phyloP scores from a whole-genome alignment of 2,888 invertebrate species.

The Hirtodrosophila duncani region DNA sequence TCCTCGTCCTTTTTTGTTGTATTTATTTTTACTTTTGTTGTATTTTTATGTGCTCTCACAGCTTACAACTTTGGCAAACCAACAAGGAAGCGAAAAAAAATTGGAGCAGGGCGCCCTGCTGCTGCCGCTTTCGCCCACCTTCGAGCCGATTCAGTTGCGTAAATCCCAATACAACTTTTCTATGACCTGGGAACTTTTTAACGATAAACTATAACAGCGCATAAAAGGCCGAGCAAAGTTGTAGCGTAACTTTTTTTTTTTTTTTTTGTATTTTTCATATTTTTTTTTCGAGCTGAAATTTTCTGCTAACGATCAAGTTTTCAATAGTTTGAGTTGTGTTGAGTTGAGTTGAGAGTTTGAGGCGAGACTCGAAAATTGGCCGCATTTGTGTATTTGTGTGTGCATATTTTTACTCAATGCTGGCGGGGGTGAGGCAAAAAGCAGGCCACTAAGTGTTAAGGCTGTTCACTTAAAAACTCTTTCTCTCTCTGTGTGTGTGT shows the following conservation, averaged over 20 bases:
- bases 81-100: no score
- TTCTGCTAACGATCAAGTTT: slow-evolving; percentile 65
- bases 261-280: background rate
- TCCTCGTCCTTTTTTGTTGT: background rate
- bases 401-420: slow-evolving; percentile 6
- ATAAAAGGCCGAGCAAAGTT: slow-evolving; percentile 63
- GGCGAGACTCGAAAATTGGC: slow-evolving; percentile 52
- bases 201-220: slow-evolving; percentile 67
- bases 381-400: slow-evolving; percentile 44
- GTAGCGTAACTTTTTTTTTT: slow-evolving; percentile 43
- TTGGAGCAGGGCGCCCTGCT: no score
- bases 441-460: slow-evolving; percentile 45
- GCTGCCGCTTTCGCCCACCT: no score
- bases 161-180: slow-evolving; percentile 20
- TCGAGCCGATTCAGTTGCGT: slow-evolving; percentile 15
- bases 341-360: slow-evolving; percentile 24
- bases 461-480: slow-evolving; percentile 41
- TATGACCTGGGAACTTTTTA: slow-evolving; percentile 45
- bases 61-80: slow-evolving; percentile 3
- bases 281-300: slow-evolving; percentile 45
- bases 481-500: slow-evolving; percentile 3
- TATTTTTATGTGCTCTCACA: no score
- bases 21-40: background rate
- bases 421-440: slow-evolving; percentile 16
- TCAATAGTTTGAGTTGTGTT: background rate